Percentiles rank a stretch among this genome's conserved stretches.
These are phyloP conservation scores for Ligdia adustata DNA, from an alignment of 2,888 invertebrate species.

Conservation along the genomic window DNA sequence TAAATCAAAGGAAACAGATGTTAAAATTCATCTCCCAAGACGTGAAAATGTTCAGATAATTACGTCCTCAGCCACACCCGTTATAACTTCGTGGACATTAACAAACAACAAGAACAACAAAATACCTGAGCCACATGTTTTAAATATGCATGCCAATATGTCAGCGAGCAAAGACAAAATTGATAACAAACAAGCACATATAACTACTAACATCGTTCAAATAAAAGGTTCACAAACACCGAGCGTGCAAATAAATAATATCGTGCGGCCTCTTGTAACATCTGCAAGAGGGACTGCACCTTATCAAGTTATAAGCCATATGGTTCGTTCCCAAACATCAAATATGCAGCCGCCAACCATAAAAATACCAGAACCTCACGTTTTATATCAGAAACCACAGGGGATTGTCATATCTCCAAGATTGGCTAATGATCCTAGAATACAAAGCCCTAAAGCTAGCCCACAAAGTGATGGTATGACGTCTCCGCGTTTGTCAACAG, in stretches of 20 bases:
- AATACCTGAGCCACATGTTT: conserved; percentile 64
- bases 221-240: conserved; percentile 64
- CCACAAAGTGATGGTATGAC: conserved; percentile 64
- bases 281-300: conserved; percentile 64
- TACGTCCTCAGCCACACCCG: conserved; percentile 75
- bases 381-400: conserved; percentile 74
- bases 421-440: conserved; percentile 64
- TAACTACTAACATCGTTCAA: conserved; percentile 73
- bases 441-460: conserved; percentile 72
- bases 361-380: conserved; percentile 85
- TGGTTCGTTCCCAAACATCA: conserved; percentile 62
- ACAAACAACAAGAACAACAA: conserved; percentile 81
- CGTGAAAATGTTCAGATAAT: conserved; percentile 61
- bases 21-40: conserved; percentile 62
- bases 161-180: conserved; percentile 53
- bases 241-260: conserved; percentile 53
- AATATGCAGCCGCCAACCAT: conserved; percentile 87
- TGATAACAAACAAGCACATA: conserved; percentile 67
- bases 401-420: conserved; percentile 76
- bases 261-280: conserved; percentile 62
- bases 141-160: conserved; percentile 60
- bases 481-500: conserved; percentile 69
- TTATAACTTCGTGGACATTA: conserved; percentile 84
- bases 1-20: conserved; percentile 58
- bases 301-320: conserved; percentile 75